Evolutionary conservation across 2,113 vertebrate genomes (phyloP), one percentile per base, ranked within the genome.

Genomic region (Erythrocercus mccallii): DNA sequence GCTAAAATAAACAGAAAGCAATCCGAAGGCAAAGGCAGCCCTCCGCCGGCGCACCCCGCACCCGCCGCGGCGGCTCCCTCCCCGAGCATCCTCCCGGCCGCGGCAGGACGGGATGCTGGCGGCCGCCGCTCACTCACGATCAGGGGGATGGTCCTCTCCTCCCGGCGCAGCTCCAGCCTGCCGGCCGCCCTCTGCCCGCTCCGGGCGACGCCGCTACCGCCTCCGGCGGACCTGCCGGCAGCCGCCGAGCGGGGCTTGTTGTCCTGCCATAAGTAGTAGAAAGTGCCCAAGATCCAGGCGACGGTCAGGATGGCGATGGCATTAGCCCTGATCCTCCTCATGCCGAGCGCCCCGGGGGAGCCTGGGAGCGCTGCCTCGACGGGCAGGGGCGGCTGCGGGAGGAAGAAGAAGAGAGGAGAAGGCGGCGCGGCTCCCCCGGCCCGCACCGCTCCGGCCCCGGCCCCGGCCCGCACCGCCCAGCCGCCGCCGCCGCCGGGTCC

Each of bases 201-300:
- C 92, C 96, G 97, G 88, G 31, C 31, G 91, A 97, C 88, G 57
- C 90, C 74, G 92, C 94, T 70, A 57, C 81, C 62, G 50, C 72
- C 93, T 68, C 96, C 91, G 60, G 98, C 96, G 44, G 98, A 95
- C 81, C 97, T 97, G 61, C 98, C 98, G 69, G 98, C 98, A 73
- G 98, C 97, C 88, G 98, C 97, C 76, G 98, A 96, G 91, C 98
- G 98, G 35, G 99, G 98, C 96, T 99, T 99, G 98, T 97, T 99
- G 98, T 99, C 99, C 98, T 99, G 99, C 99, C 99, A 99, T 98
- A 99, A 99, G 99, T 99, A 99, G 98, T 99, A 99, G 96, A 99
- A 99, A 97, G 99, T 99, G 82, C 99, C 99, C 94, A 99, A 97
- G 98, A 99, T 99, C 99, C 99, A 99, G 70, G 99, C 99, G 64